A percentile compares a stretch with the other conserved stretches of the same genome.
Conservation (phyloP, 2,797 vertebrate species). For the Carduelis carduelis region DNA sequence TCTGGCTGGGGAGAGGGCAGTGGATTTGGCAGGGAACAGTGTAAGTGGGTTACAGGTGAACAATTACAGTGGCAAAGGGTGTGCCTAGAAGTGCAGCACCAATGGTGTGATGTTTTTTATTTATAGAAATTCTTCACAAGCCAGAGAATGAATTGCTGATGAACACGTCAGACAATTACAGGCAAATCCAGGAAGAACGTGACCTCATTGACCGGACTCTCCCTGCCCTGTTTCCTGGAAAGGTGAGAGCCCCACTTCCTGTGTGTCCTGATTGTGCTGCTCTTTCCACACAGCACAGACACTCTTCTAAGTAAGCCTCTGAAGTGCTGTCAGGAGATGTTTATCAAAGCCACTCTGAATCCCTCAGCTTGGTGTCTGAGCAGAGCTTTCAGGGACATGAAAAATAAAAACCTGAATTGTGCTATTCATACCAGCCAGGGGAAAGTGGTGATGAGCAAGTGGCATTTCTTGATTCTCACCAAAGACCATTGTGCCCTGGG, state of each 20-base stretch:
- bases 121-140: constrained; percentile 75
- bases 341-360: not conserved
- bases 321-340: not conserved
- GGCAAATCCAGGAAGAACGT: constrained; percentile 82
- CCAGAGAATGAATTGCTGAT: constrained; percentile 83
- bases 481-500: not conserved
- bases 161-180: constrained; percentile 78
- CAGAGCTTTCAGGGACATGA: not conserved
- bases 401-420: not conserved
- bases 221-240: constrained; percentile 78
- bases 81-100: not conserved
- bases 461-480: not conserved
- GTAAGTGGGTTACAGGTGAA: not conserved
- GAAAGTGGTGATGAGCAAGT: not conserved
- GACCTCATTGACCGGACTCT: constrained; percentile 77
- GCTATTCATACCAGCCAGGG: not conserved
- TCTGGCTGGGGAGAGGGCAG: not conserved
- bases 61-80: not conserved
- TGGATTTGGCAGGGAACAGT: not conserved
- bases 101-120: not conserved
- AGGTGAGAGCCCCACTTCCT: constrained; percentile 69
- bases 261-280: not conserved
- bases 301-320: not conserved
- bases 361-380: not conserved
- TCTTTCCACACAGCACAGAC: not conserved